These are phyloP conservation scores for Sphyrna mokarran DNA, from an alignment of 2,113 vertebrate species.

Conservation along the genomic window DNA sequence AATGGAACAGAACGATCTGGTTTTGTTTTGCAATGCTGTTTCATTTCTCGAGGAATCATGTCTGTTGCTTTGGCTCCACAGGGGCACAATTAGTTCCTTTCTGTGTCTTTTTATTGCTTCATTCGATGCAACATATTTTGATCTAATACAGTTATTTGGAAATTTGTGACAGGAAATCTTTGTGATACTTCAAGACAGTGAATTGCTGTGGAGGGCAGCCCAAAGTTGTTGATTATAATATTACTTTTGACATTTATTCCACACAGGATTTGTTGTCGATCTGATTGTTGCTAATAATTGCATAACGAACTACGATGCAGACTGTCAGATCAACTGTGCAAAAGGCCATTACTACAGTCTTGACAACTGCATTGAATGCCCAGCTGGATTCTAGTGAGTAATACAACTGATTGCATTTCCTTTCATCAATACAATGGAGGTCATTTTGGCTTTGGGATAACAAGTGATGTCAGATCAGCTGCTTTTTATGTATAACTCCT, in stretches of 20 bases:
- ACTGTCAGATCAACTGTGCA: conserved; percentile 52
- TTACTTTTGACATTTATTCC: background rate
- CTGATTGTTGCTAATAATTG: conserved; percentile 15
- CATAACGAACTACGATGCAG: conserved; percentile 42
- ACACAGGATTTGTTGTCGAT: background rate
- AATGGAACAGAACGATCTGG: background rate
- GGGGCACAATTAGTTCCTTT: background rate
- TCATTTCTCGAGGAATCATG: background rate
- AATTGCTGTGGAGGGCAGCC: background rate
- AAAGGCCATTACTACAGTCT: conserved; percentile 56
- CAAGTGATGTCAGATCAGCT: background rate
- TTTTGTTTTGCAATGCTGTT: background rate
- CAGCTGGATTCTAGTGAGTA: conserved; percentile 70
- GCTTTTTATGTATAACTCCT: background rate
- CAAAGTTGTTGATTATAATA: background rate
- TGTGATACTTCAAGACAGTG: background rate
- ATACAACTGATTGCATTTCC: background rate
- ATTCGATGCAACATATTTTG: background rate
- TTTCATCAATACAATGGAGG: conserved; percentile 8
- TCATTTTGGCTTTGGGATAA: background rate
- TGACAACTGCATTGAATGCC: conserved; percentile 66
- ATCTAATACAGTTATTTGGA: background rate
- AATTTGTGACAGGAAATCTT: background rate
- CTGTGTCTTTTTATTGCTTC: background rate
- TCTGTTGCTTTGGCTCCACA: background rate